phyloP scores from a whole-genome alignment of 1,140 invertebrate species.

The Bilobella aurantiaca region DNA sequence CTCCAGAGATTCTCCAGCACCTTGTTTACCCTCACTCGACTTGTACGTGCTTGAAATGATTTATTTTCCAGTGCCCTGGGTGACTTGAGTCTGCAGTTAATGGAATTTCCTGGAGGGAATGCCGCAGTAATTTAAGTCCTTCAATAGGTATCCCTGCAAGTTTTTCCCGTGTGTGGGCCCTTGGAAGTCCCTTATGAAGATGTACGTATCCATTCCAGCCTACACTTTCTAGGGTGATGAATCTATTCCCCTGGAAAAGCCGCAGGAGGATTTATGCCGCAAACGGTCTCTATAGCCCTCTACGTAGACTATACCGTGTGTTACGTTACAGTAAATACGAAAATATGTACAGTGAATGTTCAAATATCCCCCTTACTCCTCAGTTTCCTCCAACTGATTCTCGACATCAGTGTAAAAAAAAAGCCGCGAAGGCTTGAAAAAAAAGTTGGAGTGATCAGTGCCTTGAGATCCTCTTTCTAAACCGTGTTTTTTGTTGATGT shows the following conservation, averaged over 20 bases:
- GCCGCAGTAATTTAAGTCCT: not conserved
- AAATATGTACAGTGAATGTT: not conserved
- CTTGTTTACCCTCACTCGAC: no score
- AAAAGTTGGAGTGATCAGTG: slow-evolving; percentile 17
- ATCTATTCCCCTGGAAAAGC: not conserved
- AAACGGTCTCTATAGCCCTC: no score
- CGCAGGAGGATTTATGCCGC: not conserved
- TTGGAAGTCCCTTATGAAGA: slow-evolving; percentile 30
- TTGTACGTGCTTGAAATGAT: no score
- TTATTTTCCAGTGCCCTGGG: not conserved
- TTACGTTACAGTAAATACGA: no score
- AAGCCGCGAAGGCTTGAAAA: slow-evolving; percentile 12
- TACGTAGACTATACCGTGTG: no score
- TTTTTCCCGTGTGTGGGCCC: no score
- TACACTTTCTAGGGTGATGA: not conserved
- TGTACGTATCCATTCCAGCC: slow-evolving; percentile 17
- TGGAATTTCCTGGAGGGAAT: no score
- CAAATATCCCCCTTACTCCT: not conserved
- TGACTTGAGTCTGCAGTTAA: not conserved
- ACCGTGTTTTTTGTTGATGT: slow-evolving; percentile 27
- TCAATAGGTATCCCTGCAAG: no score
- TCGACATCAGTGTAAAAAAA: not conserved
- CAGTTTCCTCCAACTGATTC: not conserved
- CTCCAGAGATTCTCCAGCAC: no score
- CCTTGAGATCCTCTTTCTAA: not conserved